Conservation (phyloP, 2,797 vertebrate species). For the Gymnothorax reevesii region DNA sequence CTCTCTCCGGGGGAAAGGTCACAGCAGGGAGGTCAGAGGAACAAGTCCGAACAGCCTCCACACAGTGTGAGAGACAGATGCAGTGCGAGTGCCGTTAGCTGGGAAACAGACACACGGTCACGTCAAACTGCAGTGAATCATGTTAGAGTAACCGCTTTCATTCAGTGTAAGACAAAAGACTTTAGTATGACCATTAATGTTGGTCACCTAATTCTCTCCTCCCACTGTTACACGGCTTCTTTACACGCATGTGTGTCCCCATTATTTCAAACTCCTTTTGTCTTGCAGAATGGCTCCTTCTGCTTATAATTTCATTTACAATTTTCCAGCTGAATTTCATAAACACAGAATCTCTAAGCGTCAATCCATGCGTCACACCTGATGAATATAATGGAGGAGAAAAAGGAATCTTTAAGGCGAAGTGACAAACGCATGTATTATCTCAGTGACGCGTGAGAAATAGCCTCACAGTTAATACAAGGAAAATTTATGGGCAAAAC, state of each 20-base stretch:
- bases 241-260: neutral
- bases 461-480: neutral
- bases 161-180: neutral
- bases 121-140: neutral
- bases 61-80: neutral
- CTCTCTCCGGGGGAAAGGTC: constrained; percentile 37
- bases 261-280: neutral
- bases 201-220: neutral
- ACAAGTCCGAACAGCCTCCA: neutral
- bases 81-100: neutral
- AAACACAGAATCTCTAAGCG: neutral
- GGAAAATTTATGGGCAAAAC: neutral
- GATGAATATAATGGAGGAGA: neutral
- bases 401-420: neutral
- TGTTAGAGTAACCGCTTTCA: neutral
- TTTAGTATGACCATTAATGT: neutral
- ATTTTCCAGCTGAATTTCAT: no score
- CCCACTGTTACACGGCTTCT: neutral
- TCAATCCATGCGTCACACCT: neutral
- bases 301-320: no score
- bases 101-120: neutral
- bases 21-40: neutral
- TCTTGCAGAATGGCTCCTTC: no score
- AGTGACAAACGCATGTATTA: neutral
- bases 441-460: neutral